A percentile compares a stretch with the other conserved stretches of the same genome.
phyloP scores from a whole-genome alignment of 2,113 vertebrate species.

The Bujurquina vittata region DNA sequence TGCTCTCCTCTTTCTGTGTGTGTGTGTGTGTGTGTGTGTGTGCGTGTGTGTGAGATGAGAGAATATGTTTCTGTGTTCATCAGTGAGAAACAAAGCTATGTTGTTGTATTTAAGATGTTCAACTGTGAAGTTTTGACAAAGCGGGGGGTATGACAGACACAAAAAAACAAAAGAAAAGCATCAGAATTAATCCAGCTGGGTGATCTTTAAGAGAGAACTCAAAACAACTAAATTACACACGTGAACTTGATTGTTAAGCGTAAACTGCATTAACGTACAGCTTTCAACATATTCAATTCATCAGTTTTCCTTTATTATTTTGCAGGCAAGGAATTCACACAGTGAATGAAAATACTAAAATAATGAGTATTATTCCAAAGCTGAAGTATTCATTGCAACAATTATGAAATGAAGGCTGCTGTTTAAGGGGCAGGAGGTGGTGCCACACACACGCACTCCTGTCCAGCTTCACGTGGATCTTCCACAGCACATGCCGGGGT shows the following conservation, averaged over 20 bases:
- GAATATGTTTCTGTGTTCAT: conserved; percentile 52
- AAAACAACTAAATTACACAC: conserved; percentile 9
- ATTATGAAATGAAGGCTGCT: not conserved
- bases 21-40: not conserved
- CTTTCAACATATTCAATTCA: not conserved
- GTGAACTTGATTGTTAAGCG: conserved; percentile 8
- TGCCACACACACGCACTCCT: not conserved
- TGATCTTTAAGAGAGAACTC: conserved; percentile 10
- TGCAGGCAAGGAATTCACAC: not conserved
- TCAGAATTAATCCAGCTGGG: conserved; percentile 26
- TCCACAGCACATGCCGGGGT: not conserved
- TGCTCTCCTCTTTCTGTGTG: not conserved
- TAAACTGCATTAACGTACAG: not conserved
- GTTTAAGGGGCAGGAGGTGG: not conserved
- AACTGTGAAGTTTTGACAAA: conserved; percentile 51
- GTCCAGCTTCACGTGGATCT: not conserved
- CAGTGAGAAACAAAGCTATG: conserved; percentile 54
- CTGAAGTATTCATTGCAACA: not conserved
- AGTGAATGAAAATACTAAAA: not conserved
- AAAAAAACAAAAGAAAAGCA: conserved; percentile 5
- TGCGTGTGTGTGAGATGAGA: not conserved
- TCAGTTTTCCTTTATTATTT: not conserved
- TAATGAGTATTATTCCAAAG: not conserved
- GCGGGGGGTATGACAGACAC: conserved; percentile 5
- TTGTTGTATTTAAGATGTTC: conserved; percentile 34